These are phyloP conservation scores for Steinernema khuongi DNA, from an alignment of 1,140 invertebrate genomes.

Conservation along the genomic window DNA sequence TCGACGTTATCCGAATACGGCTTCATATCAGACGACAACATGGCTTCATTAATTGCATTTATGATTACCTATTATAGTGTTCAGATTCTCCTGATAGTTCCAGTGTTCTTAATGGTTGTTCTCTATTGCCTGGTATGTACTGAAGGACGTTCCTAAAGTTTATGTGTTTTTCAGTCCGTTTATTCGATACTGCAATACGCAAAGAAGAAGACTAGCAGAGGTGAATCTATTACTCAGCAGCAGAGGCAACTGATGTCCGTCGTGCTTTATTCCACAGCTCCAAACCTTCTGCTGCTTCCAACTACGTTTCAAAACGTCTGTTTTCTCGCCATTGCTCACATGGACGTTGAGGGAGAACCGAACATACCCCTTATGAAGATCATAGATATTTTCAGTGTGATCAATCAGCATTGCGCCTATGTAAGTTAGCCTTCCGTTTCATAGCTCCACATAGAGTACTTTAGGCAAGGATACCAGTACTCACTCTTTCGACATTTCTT, in stretches of 20 bases:
- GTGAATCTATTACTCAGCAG: neutral
- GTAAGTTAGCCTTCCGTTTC: neutral
- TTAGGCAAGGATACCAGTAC: neutral
- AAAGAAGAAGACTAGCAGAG: neutral
- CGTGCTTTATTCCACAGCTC: neutral
- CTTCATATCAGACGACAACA: too few relatives aligned
- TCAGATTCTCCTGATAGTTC: neutral
- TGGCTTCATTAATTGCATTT: too few relatives aligned
- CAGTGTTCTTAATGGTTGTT: neutral
- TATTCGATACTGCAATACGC: neutral
- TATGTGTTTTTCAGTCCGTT: neutral
- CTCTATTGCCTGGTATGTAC: neutral
- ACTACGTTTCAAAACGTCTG: neutral
- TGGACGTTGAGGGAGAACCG: neutral
- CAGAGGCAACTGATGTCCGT: neutral
- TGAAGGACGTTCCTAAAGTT: neutral
- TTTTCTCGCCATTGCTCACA: neutral
- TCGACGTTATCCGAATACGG: too few relatives aligned
- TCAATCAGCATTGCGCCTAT: neutral
- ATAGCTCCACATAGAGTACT: neutral
- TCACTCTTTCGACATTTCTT: neutral
- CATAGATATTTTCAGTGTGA: neutral
- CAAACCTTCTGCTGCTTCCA: neutral
- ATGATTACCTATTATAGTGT: neutral
- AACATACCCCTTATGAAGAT: neutral